phyloP scores from a whole-genome alignment of 2,797 vertebrate species.

The Ispidina lecontei region DNA sequence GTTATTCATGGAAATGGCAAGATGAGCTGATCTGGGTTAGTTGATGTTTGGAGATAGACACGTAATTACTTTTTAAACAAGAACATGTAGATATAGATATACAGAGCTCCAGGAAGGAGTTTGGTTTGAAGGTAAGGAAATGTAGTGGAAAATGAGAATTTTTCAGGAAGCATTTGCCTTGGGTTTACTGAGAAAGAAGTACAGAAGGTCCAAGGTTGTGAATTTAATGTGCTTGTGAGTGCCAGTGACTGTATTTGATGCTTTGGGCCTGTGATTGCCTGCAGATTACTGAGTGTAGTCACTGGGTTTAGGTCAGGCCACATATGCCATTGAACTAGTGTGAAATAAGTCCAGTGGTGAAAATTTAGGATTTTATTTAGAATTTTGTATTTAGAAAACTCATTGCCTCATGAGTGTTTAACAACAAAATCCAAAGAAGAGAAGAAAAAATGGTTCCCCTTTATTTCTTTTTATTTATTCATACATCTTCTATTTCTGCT shows the following conservation, averaged over 20 bases:
- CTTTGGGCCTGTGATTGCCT: background rate
- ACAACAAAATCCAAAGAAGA: background rate
- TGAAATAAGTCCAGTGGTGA: background rate
- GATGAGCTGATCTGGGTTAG: background rate
- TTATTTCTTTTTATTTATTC: background rate
- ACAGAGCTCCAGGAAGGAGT: background rate
- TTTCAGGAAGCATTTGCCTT: background rate
- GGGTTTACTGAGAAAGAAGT: background rate
- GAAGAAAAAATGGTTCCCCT: background rate
- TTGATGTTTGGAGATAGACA: background rate
- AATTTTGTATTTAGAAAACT: background rate
- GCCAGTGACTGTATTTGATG: background rate
- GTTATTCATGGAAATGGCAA: background rate
- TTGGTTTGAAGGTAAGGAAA: background rate
- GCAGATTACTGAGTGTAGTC: background rate
- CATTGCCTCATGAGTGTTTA: background rate
- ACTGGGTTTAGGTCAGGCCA: background rate
- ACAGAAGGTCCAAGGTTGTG: background rate
- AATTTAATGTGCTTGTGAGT: background rate
- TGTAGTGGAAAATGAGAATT: background rate
- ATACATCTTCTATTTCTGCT: background rate
- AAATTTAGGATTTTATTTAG: background rate
- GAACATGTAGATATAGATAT: background rate
- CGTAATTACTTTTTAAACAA: background rate
- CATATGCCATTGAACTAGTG: background rate